phyloP scores from a whole-genome alignment of 2,113 vertebrate species.

The Ifrita kowaldi region DNA sequence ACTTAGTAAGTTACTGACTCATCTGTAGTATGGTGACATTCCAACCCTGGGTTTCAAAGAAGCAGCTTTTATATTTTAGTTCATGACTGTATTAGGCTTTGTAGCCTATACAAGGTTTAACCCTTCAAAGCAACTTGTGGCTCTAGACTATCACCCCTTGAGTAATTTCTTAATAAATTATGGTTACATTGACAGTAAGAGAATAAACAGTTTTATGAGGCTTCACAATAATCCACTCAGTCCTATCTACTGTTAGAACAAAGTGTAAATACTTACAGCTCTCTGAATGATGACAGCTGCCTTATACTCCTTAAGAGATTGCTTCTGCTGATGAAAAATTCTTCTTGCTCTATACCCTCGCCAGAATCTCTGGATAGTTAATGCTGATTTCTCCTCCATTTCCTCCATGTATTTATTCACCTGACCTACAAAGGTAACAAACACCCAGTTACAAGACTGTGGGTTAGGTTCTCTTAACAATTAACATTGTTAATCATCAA shows the following conservation, averaged over 20 bases:
- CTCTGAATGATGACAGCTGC: constrained; percentile 87
- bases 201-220: not conserved
- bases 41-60: not conserved
- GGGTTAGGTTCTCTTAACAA: not conserved
- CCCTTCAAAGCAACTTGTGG: not conserved
- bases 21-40: not conserved
- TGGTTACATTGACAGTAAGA: not conserved
- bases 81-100: not conserved
- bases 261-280: constrained; percentile 74
- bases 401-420: constrained; percentile 82
- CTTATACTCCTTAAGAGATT: constrained; percentile 73
- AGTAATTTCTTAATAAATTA: not conserved
- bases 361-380: constrained; percentile 90
- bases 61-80: not conserved
- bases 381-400: constrained; percentile 81
- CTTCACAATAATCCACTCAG: not conserved
- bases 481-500: not conserved
- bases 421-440: constrained; percentile 71
- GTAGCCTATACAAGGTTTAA: not conserved
- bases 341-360: constrained; percentile 82
- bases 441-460: not conserved
- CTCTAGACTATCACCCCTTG: not conserved
- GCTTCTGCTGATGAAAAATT: constrained; percentile 71
- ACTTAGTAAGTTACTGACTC: not conserved
- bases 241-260: not conserved